phyloP scores from a whole-genome alignment of 2,797 vertebrate species.

The Leuciscus waleckii region DNA sequence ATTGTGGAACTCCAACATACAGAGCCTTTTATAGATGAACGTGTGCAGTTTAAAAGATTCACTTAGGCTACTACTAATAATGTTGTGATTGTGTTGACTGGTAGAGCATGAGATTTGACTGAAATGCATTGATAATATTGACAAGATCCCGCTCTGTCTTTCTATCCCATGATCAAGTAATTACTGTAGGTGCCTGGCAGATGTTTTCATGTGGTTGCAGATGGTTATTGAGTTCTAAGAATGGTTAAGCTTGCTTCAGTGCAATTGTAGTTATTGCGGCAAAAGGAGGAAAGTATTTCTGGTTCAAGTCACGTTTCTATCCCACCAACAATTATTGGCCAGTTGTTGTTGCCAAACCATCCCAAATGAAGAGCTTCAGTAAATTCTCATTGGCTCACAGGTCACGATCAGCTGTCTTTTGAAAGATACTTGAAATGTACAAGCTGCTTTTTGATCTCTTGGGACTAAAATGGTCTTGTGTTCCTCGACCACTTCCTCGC shows the following conservation, averaged over 20 bases:
- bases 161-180: constrained; percentile 37
- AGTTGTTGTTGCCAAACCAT: constrained; percentile 33
- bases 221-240: constrained; percentile 5
- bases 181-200: constrained; percentile 19
- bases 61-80: constrained; percentile 32
- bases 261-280: background rate
- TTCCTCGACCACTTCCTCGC: constrained; percentile 47
- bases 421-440: constrained; percentile 58
- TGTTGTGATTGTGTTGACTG: constrained; percentile 25
- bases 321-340: constrained; percentile 9
- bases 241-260: background rate
- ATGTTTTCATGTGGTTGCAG: constrained; percentile 31
- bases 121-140: constrained; percentile 31
- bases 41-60: constrained; percentile 2
- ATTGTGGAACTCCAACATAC: background rate
- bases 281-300: constrained; percentile 4
- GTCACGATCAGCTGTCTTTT: constrained; percentile 40
- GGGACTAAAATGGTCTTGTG: constrained; percentile 56
- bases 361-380: constrained; percentile 2
- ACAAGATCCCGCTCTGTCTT: constrained; percentile 22
- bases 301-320: constrained; percentile 30
- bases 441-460: constrained; percentile 58
- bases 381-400: constrained; percentile 26
- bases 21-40: background rate
- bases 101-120: constrained; percentile 16